Evolutionary conservation across 2,113 vertebrate genomes (phyloP).

Genomic region (Eupsittula cactorum): DNA sequence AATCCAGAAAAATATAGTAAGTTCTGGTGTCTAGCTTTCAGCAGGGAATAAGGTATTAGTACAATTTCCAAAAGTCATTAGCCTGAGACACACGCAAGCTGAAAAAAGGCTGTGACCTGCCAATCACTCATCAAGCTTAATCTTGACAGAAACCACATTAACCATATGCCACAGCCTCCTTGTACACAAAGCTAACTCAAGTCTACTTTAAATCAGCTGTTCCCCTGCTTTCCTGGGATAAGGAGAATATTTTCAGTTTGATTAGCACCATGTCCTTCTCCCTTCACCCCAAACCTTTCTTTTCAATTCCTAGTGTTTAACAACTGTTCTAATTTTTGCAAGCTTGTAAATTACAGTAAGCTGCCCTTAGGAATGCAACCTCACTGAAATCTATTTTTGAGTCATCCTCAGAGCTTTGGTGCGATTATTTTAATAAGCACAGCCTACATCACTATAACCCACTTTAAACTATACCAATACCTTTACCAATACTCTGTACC

Average conservation of each 20-base stretch:
- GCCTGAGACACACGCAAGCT: not conserved
- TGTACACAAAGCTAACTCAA: not conserved
- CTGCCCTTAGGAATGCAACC: not conserved
- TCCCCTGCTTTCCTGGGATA: not conserved
- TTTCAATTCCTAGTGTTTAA: not conserved
- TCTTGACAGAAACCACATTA: not conserved
- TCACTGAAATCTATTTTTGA: not conserved
- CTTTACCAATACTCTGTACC: not conserved
- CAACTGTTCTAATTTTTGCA: not conserved
- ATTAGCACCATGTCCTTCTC: not conserved
- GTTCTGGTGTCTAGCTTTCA: not conserved
- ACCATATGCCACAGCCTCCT: accelerated
- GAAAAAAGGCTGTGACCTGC: not conserved
- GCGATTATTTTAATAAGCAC: not conserved
- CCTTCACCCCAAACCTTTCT: not conserved
- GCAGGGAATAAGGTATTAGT: not conserved
- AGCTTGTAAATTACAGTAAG: not conserved
- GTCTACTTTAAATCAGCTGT: not conserved
- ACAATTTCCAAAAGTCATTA: not conserved
- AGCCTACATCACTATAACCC: not conserved
- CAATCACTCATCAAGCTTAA: not conserved
- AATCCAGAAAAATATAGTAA: not conserved
- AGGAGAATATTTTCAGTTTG: not conserved
- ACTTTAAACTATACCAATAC: accelerated
- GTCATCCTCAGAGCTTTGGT: not conserved